A percentile compares a stretch with the other conserved stretches of the same genome.
phyloP scores from a whole-genome alignment of 2,113 vertebrate genomes.

The Ailuropoda melanoleuca region DNA sequence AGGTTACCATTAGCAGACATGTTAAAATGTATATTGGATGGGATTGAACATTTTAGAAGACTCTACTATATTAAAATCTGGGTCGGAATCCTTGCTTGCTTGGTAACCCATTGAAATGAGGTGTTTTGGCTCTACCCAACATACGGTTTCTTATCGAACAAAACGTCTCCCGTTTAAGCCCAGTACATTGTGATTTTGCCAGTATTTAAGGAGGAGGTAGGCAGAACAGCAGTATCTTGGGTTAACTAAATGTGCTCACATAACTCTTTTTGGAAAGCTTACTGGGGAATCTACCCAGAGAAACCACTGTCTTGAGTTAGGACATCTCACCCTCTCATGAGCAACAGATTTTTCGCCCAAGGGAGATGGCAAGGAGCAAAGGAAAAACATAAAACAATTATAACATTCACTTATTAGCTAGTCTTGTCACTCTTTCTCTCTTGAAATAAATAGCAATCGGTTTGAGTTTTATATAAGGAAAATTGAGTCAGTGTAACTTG shows the following conservation, averaged over 20 bases:
- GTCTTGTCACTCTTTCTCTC: constrained; percentile 63
- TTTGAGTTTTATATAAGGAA: constrained; percentile 69
- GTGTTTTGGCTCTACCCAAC: background rate
- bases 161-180: background rate
- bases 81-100: background rate
- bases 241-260: background rate
- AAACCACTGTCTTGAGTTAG: background rate
- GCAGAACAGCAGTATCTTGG: background rate
- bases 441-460: constrained; percentile 55
- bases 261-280: background rate
- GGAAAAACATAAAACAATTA: background rate
- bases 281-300: background rate
- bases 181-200: background rate
- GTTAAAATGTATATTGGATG: background rate
- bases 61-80: background rate
- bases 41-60: background rate
- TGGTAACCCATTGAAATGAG: background rate
- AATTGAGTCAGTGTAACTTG: background rate
- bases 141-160: background rate
- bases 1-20: background rate
- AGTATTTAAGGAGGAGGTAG: background rate
- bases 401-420: background rate
- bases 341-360: background rate
- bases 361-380: constrained; percentile 21
- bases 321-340: background rate